Evolutionary conservation across 1,140 invertebrate genomes (phyloP).

Genomic region (Plodia interpunctella): DNA sequence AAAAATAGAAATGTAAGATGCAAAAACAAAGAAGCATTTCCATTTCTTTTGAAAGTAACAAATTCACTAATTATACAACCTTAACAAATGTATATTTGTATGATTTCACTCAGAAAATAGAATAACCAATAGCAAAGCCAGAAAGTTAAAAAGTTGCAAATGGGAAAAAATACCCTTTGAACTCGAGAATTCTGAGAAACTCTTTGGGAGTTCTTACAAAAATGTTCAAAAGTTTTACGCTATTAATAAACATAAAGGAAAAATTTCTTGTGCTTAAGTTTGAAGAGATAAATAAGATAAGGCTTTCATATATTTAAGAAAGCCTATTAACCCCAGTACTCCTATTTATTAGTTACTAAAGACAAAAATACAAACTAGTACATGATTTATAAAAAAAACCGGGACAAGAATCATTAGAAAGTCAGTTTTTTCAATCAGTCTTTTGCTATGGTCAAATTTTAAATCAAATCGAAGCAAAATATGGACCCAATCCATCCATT

Average conservation of each 20-base stretch:
- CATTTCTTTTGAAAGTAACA: not conserved
- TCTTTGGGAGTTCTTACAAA: not conserved
- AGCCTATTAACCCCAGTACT: not conserved
- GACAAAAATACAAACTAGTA: too few species aligned
- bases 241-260: not conserved
- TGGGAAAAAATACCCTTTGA: not conserved
- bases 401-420: too few species aligned
- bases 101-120: not conserved
- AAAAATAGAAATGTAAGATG: too few species aligned
- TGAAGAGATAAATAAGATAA: not conserved
- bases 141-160: not conserved
- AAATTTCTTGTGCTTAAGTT: not conserved
- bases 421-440: too few species aligned
- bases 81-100: not conserved
- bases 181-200: not conserved
- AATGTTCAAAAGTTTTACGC: not conserved
- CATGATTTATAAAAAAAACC: too few species aligned
- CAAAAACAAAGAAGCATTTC: too few species aligned
- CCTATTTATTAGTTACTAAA: too few species aligned
- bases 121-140: not conserved
- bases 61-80: not conserved
- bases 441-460: too few species aligned
- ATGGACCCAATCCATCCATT: too few species aligned
- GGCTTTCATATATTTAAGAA: not conserved
- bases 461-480: too few species aligned